Evolutionary conservation across 2,797 vertebrate genomes (phyloP).

Genomic region (Anisognathus igniventris): DNA sequence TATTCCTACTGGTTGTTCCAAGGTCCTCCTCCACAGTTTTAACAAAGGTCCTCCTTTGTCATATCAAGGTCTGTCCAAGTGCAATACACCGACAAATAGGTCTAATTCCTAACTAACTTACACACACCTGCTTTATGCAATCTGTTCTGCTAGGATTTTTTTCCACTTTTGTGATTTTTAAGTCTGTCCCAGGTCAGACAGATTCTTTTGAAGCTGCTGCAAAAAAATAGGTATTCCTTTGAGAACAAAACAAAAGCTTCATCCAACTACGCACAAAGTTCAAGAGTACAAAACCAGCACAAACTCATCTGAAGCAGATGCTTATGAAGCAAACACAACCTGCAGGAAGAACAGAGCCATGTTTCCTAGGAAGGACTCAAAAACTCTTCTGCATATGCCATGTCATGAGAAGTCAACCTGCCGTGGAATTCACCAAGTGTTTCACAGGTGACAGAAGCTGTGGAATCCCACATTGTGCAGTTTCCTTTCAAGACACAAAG

Average conservation of each 20-base stretch:
- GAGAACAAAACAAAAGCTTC: neutral
- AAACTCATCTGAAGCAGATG: neutral
- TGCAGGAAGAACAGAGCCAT: neutral
- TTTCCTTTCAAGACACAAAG: neutral
- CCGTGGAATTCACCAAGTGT: neutral
- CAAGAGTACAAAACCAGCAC: neutral
- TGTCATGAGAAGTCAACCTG: neutral
- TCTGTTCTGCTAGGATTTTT: neutral
- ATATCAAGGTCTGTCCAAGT: neutral
- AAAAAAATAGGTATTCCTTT: neutral
- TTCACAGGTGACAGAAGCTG: neutral
- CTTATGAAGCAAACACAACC: neutral
- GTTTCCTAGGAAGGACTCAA: neutral
- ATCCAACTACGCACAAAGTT: neutral
- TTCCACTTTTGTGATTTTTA: neutral
- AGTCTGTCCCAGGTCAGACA: neutral
- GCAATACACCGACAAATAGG: neutral
- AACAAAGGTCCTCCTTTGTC: neutral
- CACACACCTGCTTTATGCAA: neutral
- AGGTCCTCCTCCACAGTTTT: neutral
- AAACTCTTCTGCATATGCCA: neutral
- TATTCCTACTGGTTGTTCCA: neutral
- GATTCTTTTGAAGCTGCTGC: neutral
- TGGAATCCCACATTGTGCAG: rapidly evolving
- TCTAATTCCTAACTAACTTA: neutral